Evolutionary conservation across 2,797 vertebrate genomes (phyloP).

Genomic region (Lagocephalus sceleratus): DNA sequence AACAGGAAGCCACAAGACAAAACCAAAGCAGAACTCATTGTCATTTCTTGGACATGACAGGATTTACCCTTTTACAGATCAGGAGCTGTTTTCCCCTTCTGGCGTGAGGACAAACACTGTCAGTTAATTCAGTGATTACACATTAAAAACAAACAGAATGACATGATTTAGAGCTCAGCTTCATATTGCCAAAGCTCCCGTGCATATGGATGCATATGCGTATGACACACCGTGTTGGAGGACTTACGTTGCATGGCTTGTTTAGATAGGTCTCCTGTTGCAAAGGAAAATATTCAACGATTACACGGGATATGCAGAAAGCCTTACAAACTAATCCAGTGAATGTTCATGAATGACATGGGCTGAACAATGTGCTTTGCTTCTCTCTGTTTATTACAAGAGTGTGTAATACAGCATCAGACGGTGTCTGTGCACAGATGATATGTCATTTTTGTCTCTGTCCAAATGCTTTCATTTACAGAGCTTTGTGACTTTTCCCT

Average conservation of each 20-base stretch:
- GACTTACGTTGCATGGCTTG: neutral
- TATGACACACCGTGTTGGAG: too few species aligned
- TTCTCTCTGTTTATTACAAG: slow-evolving; percentile 63
- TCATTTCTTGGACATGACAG: too few species aligned
- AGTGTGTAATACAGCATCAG: slow-evolving; percentile 53
- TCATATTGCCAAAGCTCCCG: too few species aligned
- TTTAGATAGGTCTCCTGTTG: slow-evolving; percentile 34
- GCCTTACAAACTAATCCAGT: slow-evolving; percentile 66
- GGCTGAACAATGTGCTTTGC: slow-evolving; percentile 47
- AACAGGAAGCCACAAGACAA: too few species aligned
- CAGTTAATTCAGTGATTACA: too few species aligned
- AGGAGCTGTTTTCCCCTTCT: too few species aligned
- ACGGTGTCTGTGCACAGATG: slow-evolving; percentile 59
- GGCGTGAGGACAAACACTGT: too few species aligned
- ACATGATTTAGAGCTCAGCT: too few species aligned
- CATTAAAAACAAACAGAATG: too few species aligned
- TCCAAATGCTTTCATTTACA: slow-evolving; percentile 56
- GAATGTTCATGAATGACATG: slow-evolving; percentile 56
- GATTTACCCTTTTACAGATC: too few species aligned
- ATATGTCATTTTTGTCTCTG: slow-evolving; percentile 66
- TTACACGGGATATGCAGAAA: slow-evolving; percentile 45
- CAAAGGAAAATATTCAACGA: slow-evolving; percentile 27
- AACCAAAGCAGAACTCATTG: too few species aligned
- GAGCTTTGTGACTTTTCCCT: slow-evolving; percentile 59
- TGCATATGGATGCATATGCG: too few species aligned